A percentile compares a stretch with the other conserved stretches of the same genome.
Conservation (phyloP, 2,113 vertebrate species). For the Grantiella picta region DNA sequence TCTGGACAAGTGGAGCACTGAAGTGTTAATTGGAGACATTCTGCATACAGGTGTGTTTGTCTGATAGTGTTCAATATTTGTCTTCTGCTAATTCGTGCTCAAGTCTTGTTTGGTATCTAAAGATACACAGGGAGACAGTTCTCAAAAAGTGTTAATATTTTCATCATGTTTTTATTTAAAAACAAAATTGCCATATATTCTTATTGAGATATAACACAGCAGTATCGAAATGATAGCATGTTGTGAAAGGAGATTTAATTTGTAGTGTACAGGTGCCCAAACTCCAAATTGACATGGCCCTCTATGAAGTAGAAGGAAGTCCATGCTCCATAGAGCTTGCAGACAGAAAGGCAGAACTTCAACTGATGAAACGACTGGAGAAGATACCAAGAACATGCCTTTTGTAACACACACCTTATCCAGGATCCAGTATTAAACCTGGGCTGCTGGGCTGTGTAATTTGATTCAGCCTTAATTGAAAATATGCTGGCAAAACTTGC, state of each 20-base stretch:
- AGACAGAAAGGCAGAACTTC: not conserved
- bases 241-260: not conserved
- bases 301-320: not conserved
- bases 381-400: accelerated
- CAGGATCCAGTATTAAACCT: not conserved
- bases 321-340: not conserved
- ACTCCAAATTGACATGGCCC: accelerated
- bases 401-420: not conserved
- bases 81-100: not conserved
- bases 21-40: not conserved
- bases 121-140: not conserved
- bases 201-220: not conserved
- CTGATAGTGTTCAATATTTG: not conserved
- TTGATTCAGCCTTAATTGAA: accelerated
- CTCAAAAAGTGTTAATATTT: not conserved
- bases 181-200: not conserved
- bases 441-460: not conserved
- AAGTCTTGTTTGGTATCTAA: not conserved
- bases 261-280: accelerated
- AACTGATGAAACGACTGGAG: accelerated
- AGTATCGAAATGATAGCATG: not conserved
- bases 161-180: not conserved
- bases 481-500: not conserved
- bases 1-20: not conserved
- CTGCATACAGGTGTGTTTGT: not conserved